Percentiles rank a stretch among this genome's conserved stretches.
Conservation (phyloP, 2,797 vertebrate species). For the Micropoecilia bifurca region DNA sequence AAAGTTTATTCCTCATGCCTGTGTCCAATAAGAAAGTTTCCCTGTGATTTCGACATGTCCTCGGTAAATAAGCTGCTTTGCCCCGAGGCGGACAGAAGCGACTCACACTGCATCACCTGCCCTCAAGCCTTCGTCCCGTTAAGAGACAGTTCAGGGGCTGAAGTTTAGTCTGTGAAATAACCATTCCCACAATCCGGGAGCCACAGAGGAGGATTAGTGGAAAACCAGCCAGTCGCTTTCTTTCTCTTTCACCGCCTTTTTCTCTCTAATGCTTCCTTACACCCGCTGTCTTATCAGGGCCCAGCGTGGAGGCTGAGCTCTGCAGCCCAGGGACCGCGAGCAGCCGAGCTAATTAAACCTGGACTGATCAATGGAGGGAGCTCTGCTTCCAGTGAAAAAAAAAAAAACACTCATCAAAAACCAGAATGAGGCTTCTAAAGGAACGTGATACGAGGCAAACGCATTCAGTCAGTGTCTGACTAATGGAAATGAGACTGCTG, state of each 20-base stretch:
- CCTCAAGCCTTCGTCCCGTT: constrained; percentile 2
- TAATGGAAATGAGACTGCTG: neutral
- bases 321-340: constrained; percentile 42
- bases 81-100: constrained; percentile 16
- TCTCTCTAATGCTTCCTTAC: constrained; percentile 52
- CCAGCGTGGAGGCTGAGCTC: constrained; percentile 58
- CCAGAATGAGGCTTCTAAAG: neutral
- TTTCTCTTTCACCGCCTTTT: constrained; percentile 42
- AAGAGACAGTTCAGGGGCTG: constrained; percentile 26
- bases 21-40: neutral
- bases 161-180: constrained; percentile 60
- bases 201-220: constrained; percentile 63
- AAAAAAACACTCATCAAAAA: constrained; percentile 42
- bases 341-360: constrained; percentile 73
- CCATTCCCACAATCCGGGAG: constrained; percentile 47
- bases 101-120: constrained; percentile 24
- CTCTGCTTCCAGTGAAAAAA: constrained; percentile 47
- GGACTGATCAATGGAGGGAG: constrained; percentile 57
- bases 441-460: neutral
- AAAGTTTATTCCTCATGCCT: neutral
- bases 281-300: constrained; percentile 58
- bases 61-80: constrained; percentile 33
- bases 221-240: constrained; percentile 50
- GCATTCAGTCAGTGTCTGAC: neutral
- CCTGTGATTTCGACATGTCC: constrained; percentile 25